Evolutionary conservation across 2,113 vertebrate species (phyloP).

Genomic region (Tenrec ecaudatus): DNA sequence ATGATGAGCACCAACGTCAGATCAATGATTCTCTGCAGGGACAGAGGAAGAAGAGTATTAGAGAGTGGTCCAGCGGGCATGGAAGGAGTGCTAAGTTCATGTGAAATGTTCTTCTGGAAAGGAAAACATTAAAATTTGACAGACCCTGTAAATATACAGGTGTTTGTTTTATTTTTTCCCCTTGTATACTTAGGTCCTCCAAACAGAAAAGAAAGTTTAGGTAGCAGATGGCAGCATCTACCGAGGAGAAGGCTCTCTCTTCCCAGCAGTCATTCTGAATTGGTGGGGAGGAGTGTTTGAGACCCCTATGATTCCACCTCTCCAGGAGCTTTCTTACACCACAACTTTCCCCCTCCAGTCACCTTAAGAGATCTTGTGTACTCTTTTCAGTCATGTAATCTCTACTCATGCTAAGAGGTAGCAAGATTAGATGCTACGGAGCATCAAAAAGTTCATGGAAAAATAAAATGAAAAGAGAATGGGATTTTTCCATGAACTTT

Average conservation of each 20-base stretch:
- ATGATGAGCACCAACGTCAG: slow-evolving; percentile 10
- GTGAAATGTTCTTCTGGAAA: not conserved
- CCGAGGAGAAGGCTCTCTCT: not conserved
- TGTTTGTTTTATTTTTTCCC: too few species aligned
- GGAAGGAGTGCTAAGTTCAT: not conserved
- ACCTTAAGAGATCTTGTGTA: not conserved
- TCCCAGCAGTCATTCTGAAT: not conserved
- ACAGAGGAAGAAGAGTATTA: not conserved
- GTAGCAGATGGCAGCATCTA: not conserved
- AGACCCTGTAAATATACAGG: not conserved
- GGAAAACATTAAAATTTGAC: slow-evolving; percentile 47
- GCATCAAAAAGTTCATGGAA: too few species aligned
- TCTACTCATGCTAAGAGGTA: too few species aligned
- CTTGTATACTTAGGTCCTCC: not conserved
- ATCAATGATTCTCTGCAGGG: not conserved
- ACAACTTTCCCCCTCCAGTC: not conserved
- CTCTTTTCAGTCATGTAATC: too few species aligned
- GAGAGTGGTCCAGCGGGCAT: not conserved
- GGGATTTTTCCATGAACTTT: too few species aligned
- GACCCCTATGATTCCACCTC: not conserved
- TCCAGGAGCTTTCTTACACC: not conserved
- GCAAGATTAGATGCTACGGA: too few species aligned
- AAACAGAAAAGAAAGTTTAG: slow-evolving; percentile 25
- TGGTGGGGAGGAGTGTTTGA: not conserved
- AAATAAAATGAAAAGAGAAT: too few species aligned